These are phyloP conservation scores for Tiaroga cobitis DNA, from an alignment of 2,797 vertebrate genomes.

Conservation along the genomic window DNA sequence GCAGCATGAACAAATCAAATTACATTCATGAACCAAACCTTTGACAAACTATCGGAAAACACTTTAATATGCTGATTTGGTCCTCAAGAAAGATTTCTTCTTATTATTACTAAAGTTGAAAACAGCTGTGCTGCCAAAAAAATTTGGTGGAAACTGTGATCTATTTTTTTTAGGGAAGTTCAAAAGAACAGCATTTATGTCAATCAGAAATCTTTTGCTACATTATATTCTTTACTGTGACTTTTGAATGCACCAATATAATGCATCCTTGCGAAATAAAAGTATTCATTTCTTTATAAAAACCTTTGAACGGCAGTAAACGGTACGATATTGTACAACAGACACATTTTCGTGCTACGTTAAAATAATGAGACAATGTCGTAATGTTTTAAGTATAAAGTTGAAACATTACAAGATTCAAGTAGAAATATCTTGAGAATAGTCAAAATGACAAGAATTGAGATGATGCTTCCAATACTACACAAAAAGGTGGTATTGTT, in stretches of 20 bases:
- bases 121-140: too few relatives aligned
- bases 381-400: neutral
- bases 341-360: neutral
- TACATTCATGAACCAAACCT: neutral
- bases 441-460: neutral
- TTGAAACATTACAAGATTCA: neutral
- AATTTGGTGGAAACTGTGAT: neutral
- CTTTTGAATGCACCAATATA: neutral
- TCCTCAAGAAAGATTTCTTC: neutral
- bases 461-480: neutral
- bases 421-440: neutral
- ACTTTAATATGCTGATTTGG: neutral
- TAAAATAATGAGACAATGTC: neutral
- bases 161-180: neutral
- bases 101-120: neutral
- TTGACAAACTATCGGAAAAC: neutral
- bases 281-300: neutral
- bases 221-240: neutral
- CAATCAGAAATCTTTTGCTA: neutral
- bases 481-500: neutral
- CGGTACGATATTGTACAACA: neutral
- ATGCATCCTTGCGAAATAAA: neutral
- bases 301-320: neutral
- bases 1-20: neutral
- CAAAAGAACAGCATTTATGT: neutral